Evolutionary conservation across 2,797 vertebrate species (phyloP), one percentile per base, ranked within the genome.

Genomic region (Neopelma chrysocephalum): DNA sequence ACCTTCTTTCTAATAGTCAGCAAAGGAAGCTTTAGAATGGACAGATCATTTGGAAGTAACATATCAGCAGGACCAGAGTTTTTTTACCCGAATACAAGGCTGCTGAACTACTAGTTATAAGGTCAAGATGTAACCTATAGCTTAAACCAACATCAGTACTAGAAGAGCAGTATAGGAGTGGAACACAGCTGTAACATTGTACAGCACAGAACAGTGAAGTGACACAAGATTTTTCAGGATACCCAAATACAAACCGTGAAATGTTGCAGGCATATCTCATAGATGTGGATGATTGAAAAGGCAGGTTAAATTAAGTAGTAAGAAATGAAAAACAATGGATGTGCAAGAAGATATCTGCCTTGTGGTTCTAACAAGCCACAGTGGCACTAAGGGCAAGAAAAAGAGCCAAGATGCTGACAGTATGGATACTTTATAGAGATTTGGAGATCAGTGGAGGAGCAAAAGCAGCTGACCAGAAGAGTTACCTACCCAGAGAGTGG

Each of bases 401-500:
- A 81, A 57, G 76, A 66, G 32, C 29, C 53, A 82, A 62, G 50
- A 68, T 16, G 16, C 27, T 61, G 58, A 47, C 6, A 31, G 45
- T 43, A 23, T 15, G 29, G 45, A 11, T 50, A 50, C 5, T 58
- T 40, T 15, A 4, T 11, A 51, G n/a, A 68, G 20, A 82, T 56
- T 9, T 72, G 45, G 64, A 77, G 20, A 64, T 32, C 23, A 40
- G 36, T 15, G 40, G 42, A 70, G 51, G n/a, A 69, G 54, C 50
- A 89, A 56, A 86, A 54, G 34, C 38, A 82, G 34, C 62, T 38
- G 25, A 6, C 15, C 32, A 45, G n/a, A 85, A 79, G 32, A 58
- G 48, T 57, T 34, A 57, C 10, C 36, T 76, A 10, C 32, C 16
- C 60, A 56, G 72, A 34, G 9, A 50, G 11, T 0, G 0, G 32